Conservation (phyloP, 37 sponge, comb jelly and placozoan species). For the Oscarella lobularis region DNA sequence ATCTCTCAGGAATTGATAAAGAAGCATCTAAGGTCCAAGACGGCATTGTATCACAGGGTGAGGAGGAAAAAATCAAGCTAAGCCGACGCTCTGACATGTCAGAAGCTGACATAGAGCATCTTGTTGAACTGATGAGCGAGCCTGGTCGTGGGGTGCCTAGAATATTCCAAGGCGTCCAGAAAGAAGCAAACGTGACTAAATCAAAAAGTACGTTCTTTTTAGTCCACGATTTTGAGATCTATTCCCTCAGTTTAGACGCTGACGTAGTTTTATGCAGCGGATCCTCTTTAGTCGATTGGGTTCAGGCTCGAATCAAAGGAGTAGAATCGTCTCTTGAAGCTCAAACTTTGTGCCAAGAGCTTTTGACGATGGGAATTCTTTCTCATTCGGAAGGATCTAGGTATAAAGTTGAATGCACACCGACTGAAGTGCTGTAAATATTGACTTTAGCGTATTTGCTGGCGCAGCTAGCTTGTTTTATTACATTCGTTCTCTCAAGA, state of each 20-base stretch:
- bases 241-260: too few species aligned
- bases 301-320: not conserved
- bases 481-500: constrained; percentile 21
- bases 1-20: too few species aligned
- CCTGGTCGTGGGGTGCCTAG: not conserved
- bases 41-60: too few species aligned
- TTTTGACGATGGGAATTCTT: constrained; percentile 46
- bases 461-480: constrained; percentile 52
- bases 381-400: constrained; percentile 68
- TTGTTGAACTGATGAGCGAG: not conserved
- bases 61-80: too few species aligned
- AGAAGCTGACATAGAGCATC: not conserved
- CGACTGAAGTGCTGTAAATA: too few species aligned
- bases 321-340: constrained; percentile 21
- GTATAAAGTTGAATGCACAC: too few species aligned
- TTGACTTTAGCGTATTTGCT: constrained; percentile 39
- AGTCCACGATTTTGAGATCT: too few species aligned
- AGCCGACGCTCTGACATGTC: too few species aligned
- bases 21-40: too few species aligned
- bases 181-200: not conserved
- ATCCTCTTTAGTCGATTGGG: not conserved
- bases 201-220: not conserved
- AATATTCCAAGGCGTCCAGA: not conserved
- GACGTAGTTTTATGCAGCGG: too few species aligned
- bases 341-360: constrained; percentile 39